Evolutionary conservation across 2,113 vertebrate genomes (phyloP), one percentile per base, ranked within the genome.

Genomic region (Taxidea taxus): DNA sequence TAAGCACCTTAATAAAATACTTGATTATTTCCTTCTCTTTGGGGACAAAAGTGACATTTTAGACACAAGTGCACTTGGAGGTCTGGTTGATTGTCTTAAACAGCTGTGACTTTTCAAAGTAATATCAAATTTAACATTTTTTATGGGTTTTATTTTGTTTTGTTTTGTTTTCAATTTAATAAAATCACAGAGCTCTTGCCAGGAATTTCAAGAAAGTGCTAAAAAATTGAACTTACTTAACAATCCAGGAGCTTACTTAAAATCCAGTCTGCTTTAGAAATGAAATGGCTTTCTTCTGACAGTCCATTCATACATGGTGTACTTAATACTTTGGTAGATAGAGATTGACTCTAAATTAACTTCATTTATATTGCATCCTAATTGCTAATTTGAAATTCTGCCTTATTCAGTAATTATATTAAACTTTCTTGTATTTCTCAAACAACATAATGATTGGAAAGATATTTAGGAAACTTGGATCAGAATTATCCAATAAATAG

Each of bases 371-470:
- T 84, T 95, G 42, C 95, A 77, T 96, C 94, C 90, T 91, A 90
- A 81, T 94, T 90, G 94, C 90, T 98, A 95, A 97, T 97, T 98
- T 96, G 98, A 97, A 90, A 93, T 72, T 64, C 34, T 87, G 83
- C 82, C 62, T 96, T 94, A 77, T 94, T 98, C 94, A 95, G 51
- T 93, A 95, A 97, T 96, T 91, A 80, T 86, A 93, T 97, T 92
- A 97, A 92, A 97, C 93, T 86, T 92, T 96, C 49, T 97, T 94
- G 5, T 64, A 92, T 94, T 96, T 97, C 85, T 98, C 94, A 97
- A 66, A 21, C 74, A 93, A 34, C 14, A 54, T 93, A 96, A 77
- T 97, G 68, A 95, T 91, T 94, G 49, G 77, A 93, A 89, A 95
- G 82, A 80, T 96, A 47, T 88, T 82, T 87, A 97, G 68, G 64